phyloP scores from a whole-genome alignment of 2,113 vertebrate species.

The Chaetodon auriga region DNA sequence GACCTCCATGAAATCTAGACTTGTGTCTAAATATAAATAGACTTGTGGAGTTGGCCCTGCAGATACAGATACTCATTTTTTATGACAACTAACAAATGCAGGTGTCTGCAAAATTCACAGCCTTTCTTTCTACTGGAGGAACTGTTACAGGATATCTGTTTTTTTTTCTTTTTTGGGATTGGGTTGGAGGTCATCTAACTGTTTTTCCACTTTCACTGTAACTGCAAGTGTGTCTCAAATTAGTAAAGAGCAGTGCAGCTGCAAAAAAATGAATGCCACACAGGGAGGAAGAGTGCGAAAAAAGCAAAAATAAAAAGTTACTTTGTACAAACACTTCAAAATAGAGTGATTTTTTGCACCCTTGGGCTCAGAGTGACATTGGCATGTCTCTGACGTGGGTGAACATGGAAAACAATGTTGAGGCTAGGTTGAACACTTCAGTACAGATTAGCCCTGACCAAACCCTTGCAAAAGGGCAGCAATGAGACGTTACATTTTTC shows the following conservation, averaged over 20 bases:
- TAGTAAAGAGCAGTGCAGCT: conserved; percentile 52
- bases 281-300: neutral
- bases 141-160: conserved; percentile 71
- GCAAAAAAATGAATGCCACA: conserved; percentile 18
- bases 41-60: neutral
- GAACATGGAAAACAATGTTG: conserved; percentile 24
- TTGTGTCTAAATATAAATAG: neutral
- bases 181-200: conserved; percentile 57
- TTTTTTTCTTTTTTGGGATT: conserved; percentile 28
- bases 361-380: neutral
- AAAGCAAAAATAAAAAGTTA: neutral
- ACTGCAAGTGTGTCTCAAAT: conserved; percentile 39
- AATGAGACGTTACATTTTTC: conserved; percentile 47
- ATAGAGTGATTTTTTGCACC: neutral
- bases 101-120: conserved; percentile 52
- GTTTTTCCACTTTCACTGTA: conserved; percentile 78
- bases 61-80: conserved; percentile 4
- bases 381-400: conserved; percentile 8
- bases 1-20: neutral
- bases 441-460: conserved; percentile 42
- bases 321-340: neutral
- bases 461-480: conserved; percentile 45
- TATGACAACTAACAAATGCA: conserved; percentile 38
- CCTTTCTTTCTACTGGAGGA: conserved; percentile 64
- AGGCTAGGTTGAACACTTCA: conserved; percentile 39